Evolutionary conservation across 2,797 vertebrate species (phyloP).

Genomic region (Cuniculus paca): DNA sequence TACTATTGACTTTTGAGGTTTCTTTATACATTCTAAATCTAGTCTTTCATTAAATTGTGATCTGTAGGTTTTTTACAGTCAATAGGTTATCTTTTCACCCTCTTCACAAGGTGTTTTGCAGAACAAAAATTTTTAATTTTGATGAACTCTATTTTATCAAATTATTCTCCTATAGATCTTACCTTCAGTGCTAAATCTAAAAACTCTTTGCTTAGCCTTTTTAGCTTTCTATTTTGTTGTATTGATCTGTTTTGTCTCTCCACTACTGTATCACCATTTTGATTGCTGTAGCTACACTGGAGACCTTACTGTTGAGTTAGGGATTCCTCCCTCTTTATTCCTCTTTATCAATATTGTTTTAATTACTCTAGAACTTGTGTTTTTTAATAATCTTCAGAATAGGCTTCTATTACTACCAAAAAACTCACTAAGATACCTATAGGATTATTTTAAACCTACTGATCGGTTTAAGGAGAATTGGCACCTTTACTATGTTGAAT

Average conservation of each 20-base stretch:
- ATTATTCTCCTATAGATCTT: not conserved
- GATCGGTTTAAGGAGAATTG: not conserved
- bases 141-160: not conserved
- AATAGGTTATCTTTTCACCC: not conserved
- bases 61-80: not conserved
- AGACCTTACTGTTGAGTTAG: not conserved
- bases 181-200: constrained; percentile 2
- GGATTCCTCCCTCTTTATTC: not conserved
- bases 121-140: constrained; percentile 27
- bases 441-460: not conserved
- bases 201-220: not conserved
- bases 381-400: constrained; percentile 22
- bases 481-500: not conserved
- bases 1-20: not conserved
- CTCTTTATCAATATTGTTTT: not conserved
- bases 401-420: not conserved
- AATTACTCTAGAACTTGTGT: not conserved
- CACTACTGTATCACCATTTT: not conserved
- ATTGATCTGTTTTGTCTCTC: not conserved
- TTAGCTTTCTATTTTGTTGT: not conserved
- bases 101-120: not conserved
- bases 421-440: not conserved
- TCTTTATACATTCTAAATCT: not conserved
- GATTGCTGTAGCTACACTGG: not conserved
- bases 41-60: not conserved